phyloP scores from a whole-genome alignment of 2,113 vertebrate species.

The Piaya cayana region DNA sequence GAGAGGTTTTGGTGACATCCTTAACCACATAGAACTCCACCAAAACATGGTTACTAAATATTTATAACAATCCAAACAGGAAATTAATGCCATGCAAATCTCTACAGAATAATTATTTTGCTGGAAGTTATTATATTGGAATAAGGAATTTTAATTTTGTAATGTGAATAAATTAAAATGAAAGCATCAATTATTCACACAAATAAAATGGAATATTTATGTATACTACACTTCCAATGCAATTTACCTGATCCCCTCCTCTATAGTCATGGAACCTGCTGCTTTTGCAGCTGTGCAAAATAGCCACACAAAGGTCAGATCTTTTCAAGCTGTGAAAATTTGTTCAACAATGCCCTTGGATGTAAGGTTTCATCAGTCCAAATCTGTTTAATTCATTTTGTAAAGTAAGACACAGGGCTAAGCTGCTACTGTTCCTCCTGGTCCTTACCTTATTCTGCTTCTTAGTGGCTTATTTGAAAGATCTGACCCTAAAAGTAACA shows the following conservation, averaged over 20 bases:
- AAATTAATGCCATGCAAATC: conserved; percentile 54
- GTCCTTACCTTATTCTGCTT: background rate
- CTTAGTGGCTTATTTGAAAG: background rate
- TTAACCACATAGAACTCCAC: conserved; percentile 5
- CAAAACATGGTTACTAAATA: conserved; percentile 48
- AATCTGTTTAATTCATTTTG: background rate
- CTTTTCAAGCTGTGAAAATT: background rate
- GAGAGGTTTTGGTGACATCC: conserved; percentile 6
- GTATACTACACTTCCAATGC: background rate
- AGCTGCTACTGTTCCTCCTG: background rate
- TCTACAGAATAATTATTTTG: conserved; percentile 54
- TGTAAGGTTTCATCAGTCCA: background rate
- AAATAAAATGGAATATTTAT: conserved; percentile 20
- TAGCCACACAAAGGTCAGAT: background rate
- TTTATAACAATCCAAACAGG: conserved; percentile 30
- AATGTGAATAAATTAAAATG: conserved; percentile 50
- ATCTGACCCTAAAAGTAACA: background rate
- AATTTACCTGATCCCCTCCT: background rate
- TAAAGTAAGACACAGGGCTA: background rate
- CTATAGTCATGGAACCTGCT: background rate
- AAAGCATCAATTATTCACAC: conserved; percentile 64
- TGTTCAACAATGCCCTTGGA: background rate
- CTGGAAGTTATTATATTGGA: conserved; percentile 1
- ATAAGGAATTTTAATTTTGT: conserved; percentile 28
- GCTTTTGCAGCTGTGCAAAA: background rate